Conservation (phyloP, 2,113 vertebrate species). For the Pogona vitticeps region DNA sequence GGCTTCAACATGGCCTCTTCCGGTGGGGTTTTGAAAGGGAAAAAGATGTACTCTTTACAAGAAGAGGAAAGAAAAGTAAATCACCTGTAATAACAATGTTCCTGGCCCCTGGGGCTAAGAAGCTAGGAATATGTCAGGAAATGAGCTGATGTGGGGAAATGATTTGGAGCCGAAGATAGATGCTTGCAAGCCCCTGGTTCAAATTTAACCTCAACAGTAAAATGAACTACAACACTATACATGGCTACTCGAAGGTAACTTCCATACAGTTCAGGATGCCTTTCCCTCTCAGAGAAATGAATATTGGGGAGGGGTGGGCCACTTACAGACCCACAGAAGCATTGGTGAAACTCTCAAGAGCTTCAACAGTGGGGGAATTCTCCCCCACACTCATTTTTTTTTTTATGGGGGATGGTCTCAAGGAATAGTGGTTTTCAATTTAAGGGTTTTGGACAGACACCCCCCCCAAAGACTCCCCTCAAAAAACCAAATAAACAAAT, state of each 20-base stretch:
- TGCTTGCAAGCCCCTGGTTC: neutral
- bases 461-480: too few relatives aligned
- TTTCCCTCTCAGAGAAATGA: too few relatives aligned
- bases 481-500: too few relatives aligned
- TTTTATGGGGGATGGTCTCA: too few relatives aligned
- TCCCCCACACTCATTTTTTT: too few relatives aligned
- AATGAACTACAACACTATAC: neutral
- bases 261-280: neutral
- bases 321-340: too few relatives aligned
- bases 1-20: constrained; percentile 37
- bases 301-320: too few relatives aligned
- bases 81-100: neutral
- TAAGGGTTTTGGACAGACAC: too few relatives aligned
- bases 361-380: too few relatives aligned
- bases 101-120: neutral
- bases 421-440: too few relatives aligned
- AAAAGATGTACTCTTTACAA: constrained; percentile 26
- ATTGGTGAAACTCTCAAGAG: too few relatives aligned
- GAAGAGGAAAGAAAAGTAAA: constrained; percentile 12
- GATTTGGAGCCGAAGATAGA: neutral
- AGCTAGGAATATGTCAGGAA: neutral
- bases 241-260: neutral
- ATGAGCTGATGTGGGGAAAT: neutral
- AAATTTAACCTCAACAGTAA: too few relatives aligned
- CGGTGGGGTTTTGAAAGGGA: constrained; percentile 22